Percentiles rank a stretch among this genome's conserved stretches.
These are phyloP conservation scores for Lutjanus argentimaculatus DNA, from an alignment of 2,797 vertebrate species.

Conservation along the genomic window DNA sequence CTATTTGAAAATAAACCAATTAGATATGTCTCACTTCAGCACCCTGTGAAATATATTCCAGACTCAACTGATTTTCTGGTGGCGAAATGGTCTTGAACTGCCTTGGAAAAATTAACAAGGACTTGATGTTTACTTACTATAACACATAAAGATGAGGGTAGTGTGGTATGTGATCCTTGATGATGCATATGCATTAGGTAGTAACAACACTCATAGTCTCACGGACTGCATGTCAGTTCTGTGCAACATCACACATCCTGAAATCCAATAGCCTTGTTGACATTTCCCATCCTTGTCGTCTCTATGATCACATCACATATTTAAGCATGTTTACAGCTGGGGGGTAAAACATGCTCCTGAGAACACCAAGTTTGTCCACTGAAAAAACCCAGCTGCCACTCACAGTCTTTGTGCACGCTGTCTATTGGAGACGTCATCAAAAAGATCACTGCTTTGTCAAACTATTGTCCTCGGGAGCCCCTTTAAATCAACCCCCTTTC, in stretches of 20 bases:
- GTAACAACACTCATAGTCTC: slow-evolving; percentile 35
- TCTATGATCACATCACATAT: slow-evolving; percentile 62
- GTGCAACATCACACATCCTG: slow-evolving; percentile 53
- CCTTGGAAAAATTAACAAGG: background rate
- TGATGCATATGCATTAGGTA: slow-evolving; percentile 44
- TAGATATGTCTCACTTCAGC: background rate
- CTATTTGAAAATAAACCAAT: background rate
- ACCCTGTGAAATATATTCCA: background rate
- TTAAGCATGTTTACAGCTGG: slow-evolving; percentile 69
- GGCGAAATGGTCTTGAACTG: background rate
- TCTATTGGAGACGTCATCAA: slow-evolving; percentile 48
- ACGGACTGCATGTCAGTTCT: slow-evolving; percentile 36
- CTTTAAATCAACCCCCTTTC: slow-evolving; percentile 29
- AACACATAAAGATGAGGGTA: slow-evolving; percentile 20
- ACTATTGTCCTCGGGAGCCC: slow-evolving; percentile 43
- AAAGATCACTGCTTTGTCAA: slow-evolving; percentile 39
- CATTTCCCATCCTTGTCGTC: slow-evolving; percentile 55
- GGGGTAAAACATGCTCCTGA: slow-evolving; percentile 45
- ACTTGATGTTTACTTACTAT: slow-evolving; percentile 28
- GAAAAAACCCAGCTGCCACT: slow-evolving; percentile 54
- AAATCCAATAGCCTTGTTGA: slow-evolving; percentile 61
- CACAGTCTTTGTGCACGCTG: slow-evolving; percentile 45
- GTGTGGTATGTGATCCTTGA: slow-evolving; percentile 29
- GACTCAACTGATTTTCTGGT: background rate
- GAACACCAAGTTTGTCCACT: slow-evolving; percentile 40